These are phyloP conservation scores for Drosophila hydei DNA, from an alignment of 1,140 invertebrate genomes.

Conservation along the genomic window DNA sequence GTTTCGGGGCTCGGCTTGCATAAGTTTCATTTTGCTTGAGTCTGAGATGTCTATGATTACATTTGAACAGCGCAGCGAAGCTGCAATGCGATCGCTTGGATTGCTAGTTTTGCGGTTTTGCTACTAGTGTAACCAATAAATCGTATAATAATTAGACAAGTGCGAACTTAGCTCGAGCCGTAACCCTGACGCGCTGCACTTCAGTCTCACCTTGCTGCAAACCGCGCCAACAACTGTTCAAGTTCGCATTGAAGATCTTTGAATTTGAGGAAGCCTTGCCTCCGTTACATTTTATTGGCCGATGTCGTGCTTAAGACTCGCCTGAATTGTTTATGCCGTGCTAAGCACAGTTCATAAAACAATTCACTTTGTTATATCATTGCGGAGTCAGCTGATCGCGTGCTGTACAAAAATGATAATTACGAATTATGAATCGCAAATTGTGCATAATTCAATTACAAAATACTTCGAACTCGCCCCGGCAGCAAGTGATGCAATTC, in stretches of 20 bases:
- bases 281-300: neutral
- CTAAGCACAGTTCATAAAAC: conserved; percentile 67
- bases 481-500: conserved; percentile 36
- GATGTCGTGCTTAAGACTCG: conserved; percentile 25
- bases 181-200: conserved; percentile 16
- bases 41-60: no score
- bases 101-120: conserved; percentile 52
- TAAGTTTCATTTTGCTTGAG: conserved; percentile 41
- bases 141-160: neutral
- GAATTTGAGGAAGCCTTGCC: neutral
- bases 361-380: conserved; percentile 79
- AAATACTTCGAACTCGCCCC: conserved; percentile 30
- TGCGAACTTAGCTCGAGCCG: neutral
- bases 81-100: conserved; percentile 38
- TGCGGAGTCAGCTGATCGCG: conserved; percentile 49
- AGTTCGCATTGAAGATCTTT: conserved; percentile 14
- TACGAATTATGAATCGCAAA: conserved; percentile 37
- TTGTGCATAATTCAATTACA: conserved; percentile 70
- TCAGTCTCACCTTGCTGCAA: conserved; percentile 30
- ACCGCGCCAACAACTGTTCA: conserved; percentile 8
- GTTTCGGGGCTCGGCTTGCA: conserved; percentile 55
- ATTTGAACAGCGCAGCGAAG: neutral
- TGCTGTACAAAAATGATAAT: conserved; percentile 61
- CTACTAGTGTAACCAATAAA: neutral
- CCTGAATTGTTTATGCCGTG: conserved; percentile 60